phyloP scores from a whole-genome alignment of 2,797 vertebrate species.

The Cyclura pinguis region DNA sequence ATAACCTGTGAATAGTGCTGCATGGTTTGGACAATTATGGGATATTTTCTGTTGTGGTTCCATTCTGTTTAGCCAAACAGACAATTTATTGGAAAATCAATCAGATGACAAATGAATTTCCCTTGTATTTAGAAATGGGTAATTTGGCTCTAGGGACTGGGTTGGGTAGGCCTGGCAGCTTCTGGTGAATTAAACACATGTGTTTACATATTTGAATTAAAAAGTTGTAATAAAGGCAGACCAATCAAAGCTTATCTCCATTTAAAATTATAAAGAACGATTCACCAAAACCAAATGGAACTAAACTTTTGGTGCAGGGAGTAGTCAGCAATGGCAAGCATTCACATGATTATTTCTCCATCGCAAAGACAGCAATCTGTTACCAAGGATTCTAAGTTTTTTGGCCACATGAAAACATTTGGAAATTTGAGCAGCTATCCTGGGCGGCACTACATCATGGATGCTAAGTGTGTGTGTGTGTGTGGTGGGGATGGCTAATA shows the following conservation, averaged over 20 bases:
- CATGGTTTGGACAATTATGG: conserved; percentile 68
- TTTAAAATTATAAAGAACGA: background rate
- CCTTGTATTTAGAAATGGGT: conserved; percentile 79
- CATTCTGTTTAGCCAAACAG: conserved; percentile 84
- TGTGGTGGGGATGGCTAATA: background rate
- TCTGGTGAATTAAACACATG: conserved; percentile 80
- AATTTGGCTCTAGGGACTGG: conserved; percentile 72
- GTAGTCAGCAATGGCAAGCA: conserved; percentile 3
- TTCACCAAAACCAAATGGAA: conserved; percentile 4
- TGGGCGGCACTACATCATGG: background rate
- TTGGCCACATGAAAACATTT: background rate
- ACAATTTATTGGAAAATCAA: conserved; percentile 82
- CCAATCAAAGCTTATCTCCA: conserved; percentile 56
- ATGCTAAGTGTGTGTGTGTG: background rate
- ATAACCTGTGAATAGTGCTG: conserved; percentile 77
- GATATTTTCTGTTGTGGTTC: conserved; percentile 82
- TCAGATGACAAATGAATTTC: conserved; percentile 81
- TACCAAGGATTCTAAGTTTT: background rate
- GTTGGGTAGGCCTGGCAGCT: conserved; percentile 76
- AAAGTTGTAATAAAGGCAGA: conserved; percentile 81
- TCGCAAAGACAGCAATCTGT: background rate
- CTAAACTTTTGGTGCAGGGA: background rate
- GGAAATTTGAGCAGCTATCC: background rate
- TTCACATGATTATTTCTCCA: conserved; percentile 1
- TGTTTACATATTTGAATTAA: conserved; percentile 88